Conservation (phyloP, 2,113 vertebrate genomes). For the Butastur rufipennis region DNA sequence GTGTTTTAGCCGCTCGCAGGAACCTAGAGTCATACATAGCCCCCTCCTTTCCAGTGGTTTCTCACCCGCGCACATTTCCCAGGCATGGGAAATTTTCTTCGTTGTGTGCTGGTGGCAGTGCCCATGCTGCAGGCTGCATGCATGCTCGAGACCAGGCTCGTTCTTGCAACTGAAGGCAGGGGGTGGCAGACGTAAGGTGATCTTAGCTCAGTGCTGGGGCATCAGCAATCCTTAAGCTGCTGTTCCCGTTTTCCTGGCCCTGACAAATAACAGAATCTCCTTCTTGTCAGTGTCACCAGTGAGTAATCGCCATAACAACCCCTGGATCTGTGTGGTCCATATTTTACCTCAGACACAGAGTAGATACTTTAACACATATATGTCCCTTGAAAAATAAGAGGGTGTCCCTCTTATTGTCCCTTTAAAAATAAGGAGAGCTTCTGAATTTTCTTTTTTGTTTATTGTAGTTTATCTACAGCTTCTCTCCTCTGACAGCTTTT, state of each 20-base stretch:
- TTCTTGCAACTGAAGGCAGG: not conserved
- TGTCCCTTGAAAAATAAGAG: not conserved
- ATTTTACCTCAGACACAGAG: not conserved
- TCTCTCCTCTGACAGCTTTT: not conserved
- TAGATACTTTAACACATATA: not conserved
- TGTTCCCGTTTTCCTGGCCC: not conserved
- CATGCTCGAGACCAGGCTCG: not conserved
- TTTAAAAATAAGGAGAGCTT: not conserved
- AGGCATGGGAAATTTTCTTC: not conserved
- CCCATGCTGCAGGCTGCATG: rapidly evolving
- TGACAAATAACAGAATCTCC: not conserved
- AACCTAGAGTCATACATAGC: not conserved
- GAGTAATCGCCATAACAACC: not conserved
- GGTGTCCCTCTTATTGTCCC: not conserved
- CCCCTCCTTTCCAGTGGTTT: not conserved
- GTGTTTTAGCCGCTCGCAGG: not conserved
- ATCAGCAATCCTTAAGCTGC: not conserved
- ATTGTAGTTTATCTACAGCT: not conserved
- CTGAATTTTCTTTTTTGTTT: not conserved
- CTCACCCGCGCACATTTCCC: not conserved
- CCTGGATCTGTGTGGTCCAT: not conserved
- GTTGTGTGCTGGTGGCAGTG: not conserved
- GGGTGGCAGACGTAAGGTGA: not conserved
- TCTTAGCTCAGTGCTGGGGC: not conserved
- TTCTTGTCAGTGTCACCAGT: not conserved